Percentiles rank a stretch among this genome's conserved stretches.
phyloP scores from a whole-genome alignment of 2,797 vertebrate genomes.

The Platyrinchus mystaceus region DNA sequence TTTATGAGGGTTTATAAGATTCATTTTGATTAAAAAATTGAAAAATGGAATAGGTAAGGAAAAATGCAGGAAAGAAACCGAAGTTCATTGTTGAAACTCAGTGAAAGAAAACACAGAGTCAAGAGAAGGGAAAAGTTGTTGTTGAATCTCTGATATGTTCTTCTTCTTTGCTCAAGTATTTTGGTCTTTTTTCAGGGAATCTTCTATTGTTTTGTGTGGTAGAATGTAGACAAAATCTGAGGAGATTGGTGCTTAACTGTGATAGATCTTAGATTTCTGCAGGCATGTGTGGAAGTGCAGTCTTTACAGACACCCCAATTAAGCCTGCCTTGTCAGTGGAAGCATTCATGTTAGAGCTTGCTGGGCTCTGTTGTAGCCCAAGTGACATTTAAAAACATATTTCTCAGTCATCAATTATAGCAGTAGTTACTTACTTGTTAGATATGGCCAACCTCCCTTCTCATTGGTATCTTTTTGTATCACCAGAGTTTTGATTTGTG shows the following conservation, averaged over 20 bases:
- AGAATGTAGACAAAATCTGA: neutral
- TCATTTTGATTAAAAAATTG: neutral
- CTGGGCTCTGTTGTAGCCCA: neutral
- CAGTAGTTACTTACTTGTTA: neutral
- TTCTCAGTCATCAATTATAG: neutral
- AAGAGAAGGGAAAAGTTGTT: neutral
- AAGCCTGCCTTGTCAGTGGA: neutral
- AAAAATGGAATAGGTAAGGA: neutral
- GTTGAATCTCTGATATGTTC: neutral
- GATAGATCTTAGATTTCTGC: neutral
- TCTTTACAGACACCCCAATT: neutral
- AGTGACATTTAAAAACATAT: neutral
- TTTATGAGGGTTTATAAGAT: neutral
- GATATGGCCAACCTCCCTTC: neutral
- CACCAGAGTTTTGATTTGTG: neutral
- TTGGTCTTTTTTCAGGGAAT: neutral
- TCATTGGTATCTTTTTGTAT: neutral
- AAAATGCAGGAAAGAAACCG: neutral
- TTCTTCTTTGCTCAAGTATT: neutral
- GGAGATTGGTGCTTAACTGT: neutral
- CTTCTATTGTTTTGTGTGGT: neutral
- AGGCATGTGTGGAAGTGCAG: neutral
- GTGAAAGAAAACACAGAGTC: neutral
- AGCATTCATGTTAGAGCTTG: neutral
- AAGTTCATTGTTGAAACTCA: neutral